These are phyloP conservation scores for Lagopus muta DNA, from an alignment of 2,113 vertebrate genomes.

Conservation along the genomic window DNA sequence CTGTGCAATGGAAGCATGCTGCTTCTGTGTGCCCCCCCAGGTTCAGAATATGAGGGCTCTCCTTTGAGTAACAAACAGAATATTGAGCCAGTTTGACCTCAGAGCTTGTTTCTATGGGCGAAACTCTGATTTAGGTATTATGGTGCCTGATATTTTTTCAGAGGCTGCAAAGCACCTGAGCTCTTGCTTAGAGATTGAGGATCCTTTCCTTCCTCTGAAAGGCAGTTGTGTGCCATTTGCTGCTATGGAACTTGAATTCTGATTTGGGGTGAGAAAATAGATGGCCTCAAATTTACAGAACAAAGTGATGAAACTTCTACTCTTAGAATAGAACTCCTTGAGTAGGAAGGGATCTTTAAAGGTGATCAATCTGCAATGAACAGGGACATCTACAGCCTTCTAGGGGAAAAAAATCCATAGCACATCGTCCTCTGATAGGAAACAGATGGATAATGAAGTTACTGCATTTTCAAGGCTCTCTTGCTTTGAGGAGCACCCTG, in stretches of 20 bases:
- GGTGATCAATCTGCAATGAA: no score
- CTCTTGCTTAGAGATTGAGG: background rate
- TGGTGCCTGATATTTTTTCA: background rate
- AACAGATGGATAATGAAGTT: background rate
- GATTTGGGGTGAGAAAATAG: background rate
- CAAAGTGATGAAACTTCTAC: fast-evolving
- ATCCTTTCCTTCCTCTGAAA: background rate
- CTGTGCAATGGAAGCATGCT: background rate
- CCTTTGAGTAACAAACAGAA: background rate
- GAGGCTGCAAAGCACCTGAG: background rate
- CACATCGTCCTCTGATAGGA: background rate
- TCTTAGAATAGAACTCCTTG: background rate
- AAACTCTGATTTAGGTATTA: background rate
- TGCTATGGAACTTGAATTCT: background rate
- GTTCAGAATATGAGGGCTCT: background rate
- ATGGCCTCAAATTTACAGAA: background rate
- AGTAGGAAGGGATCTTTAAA: no score
- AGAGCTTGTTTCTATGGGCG: background rate
- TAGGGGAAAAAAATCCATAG: background rate
- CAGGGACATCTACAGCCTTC: background rate
- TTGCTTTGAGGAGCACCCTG: background rate
- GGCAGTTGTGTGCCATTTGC: background rate
- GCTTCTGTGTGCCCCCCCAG: background rate
- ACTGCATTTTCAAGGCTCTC: background rate
- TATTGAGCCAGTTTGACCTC: fast-evolving